Evolutionary conservation across 2,888 invertebrate genomes (phyloP), one percentile per base, ranked within the genome.

Genomic region (Lycophotia porphyrea): DNA sequence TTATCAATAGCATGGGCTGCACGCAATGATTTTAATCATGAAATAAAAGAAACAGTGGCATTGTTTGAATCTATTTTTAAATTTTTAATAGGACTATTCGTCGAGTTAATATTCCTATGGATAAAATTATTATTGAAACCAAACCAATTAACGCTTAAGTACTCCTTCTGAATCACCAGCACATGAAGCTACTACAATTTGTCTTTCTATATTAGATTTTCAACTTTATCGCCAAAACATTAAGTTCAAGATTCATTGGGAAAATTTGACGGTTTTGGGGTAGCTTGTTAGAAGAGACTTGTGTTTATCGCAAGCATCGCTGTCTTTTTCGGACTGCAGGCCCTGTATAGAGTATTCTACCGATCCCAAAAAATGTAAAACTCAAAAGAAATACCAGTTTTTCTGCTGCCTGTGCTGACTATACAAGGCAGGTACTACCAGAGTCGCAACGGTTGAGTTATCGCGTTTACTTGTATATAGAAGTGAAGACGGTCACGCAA

Each of bases 401-500:
- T 47, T n/a, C 21, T 5, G 31, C 39, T 67, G n/a, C 11, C 1
- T 52, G 44, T 82, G 66, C 70, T 67, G 27, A 52, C 84, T 15
- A 31, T 82, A 86, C 68, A n/a, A n/a, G 34, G 39, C 24, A 34
- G 39, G 72, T 47, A 69, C 63, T 44, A 60, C 15, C 65, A 70
- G 18, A 67, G 65, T 65, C 79, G 63, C 72, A 74, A 44, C 64
- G 42, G 64, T 55, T 86, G 75, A 86, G 70, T 86, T 86, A 86
- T 85, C 69, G 61, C 72, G 65, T 74, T 70, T 72, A 78, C 78
- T 73, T 47, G 66, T 78, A 61, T 63, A 49, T 72, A 58, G 75
- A 60, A 55, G 70, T 36, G 77, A 75, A 86, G 82, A 84, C 80
- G 81, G 86, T 87, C 87, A 87, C 87, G 87, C 87, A 82, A 87